Conservation (phyloP, 2,888 invertebrate species). For the Rambutsinella grinnellia region DNA sequence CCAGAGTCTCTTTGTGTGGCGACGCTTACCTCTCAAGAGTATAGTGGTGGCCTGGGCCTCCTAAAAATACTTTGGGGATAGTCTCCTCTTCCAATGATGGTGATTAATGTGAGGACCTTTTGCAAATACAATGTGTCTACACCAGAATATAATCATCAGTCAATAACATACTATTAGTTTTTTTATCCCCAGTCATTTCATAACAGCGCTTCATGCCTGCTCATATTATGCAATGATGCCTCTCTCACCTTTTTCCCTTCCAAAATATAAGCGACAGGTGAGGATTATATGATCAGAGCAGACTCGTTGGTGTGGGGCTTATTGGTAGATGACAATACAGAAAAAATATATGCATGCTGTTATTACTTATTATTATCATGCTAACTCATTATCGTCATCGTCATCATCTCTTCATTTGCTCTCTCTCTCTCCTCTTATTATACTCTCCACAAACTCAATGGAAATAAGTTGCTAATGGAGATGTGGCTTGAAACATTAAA, state of each 20-base stretch:
- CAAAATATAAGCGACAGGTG: neutral
- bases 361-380: neutral
- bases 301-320: too few species aligned
- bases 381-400: neutral
- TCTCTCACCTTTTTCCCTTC: neutral
- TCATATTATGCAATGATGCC: neutral
- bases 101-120: neutral
- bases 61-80: too few species aligned
- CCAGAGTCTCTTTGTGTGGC: too few species aligned
- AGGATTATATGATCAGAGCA: neutral
- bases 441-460: too few species aligned
- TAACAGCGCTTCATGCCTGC: neutral
- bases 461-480: too few species aligned
- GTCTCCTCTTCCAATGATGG: neutral
- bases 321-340: neutral
- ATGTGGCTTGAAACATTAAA: too few species aligned
- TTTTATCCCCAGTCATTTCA: neutral
- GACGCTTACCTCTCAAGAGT: too few species aligned
- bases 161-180: neutral
- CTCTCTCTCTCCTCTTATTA: neutral
- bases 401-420: neutral
- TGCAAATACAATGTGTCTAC: neutral
- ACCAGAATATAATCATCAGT: neutral
- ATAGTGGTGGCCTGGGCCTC: too few species aligned
- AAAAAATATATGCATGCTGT: neutral